phyloP scores from a whole-genome alignment of 2,797 vertebrate genomes.

The Pseudochromis fuscus region DNA sequence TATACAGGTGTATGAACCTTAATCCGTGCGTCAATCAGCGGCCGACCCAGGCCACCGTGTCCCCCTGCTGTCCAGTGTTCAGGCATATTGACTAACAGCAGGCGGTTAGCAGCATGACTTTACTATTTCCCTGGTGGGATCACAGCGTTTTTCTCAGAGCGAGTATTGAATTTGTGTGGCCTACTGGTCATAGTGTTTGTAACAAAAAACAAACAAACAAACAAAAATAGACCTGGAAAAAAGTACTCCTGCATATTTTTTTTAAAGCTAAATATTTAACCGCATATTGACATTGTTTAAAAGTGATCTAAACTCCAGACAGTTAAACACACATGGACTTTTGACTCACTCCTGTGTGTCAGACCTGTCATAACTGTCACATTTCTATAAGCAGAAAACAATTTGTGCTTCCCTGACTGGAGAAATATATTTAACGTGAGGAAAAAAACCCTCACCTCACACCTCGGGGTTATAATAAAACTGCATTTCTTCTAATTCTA shows the following conservation, averaged over 20 bases:
- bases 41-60: constrained; percentile 9
- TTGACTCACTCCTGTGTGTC: not conserved
- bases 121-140: constrained; percentile 29
- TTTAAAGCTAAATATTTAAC: not conserved
- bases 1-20: constrained; percentile 1
- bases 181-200: constrained; percentile 1
- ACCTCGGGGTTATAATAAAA: constrained; percentile 5
- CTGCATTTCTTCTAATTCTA: not conserved
- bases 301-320: too few relatives aligned
- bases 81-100: constrained; percentile 52
- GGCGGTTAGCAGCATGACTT: constrained; percentile 39
- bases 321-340: too few relatives aligned
- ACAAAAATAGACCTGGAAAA: constrained; percentile 11
- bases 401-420: too few relatives aligned
- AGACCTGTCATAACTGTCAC: not conserved
- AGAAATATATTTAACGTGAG: too few relatives aligned
- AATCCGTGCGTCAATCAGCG: constrained; percentile 22
- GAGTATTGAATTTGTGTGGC: constrained; percentile 34
- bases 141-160: constrained; percentile 24
- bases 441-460: too few relatives aligned
- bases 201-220: too few relatives aligned
- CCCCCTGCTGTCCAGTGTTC: constrained; percentile 13
- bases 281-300: not conserved
- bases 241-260: not conserved
- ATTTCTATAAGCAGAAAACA: not conserved